Percentiles rank a stretch among this genome's conserved stretches.
Evolutionary conservation across 1,140 invertebrate species (phyloP).

Genomic region (Drosophila guanche): DNA sequence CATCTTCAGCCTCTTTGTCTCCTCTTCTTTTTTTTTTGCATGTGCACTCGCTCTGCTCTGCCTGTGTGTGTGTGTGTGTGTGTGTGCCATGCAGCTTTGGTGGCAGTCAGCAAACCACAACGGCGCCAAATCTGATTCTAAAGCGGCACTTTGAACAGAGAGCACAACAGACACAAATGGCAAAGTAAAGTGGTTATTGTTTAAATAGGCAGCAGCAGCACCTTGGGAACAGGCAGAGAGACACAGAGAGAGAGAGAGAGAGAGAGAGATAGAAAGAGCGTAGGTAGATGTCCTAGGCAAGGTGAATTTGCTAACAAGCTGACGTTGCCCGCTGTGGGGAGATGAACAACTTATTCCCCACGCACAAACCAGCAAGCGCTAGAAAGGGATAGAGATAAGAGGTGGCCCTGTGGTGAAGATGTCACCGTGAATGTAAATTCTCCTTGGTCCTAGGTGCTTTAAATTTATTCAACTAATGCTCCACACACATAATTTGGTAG

Average conservation of each 20-base stretch:
- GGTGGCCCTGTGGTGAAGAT: too few relatives aligned
- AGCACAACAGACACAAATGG: background rate
- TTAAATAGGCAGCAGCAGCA: constrained; percentile 45
- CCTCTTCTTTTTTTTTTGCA: constrained; percentile 23
- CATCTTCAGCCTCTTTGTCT: background rate
- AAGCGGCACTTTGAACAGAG: constrained; percentile 56
- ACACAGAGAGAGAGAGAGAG: background rate
- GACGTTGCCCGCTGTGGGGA: too few relatives aligned
- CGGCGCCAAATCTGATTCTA: constrained; percentile 55
- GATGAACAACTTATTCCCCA: too few relatives aligned
- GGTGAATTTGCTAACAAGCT: too few relatives aligned
- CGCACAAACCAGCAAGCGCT: too few relatives aligned
- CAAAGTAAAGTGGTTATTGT: constrained; percentile 52
- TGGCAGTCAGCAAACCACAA: constrained; percentile 58
- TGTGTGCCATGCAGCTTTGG: constrained; percentile 45
- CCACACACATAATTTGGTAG: background rate
- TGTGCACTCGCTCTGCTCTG: constrained; percentile 23
- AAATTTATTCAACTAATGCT: too few relatives aligned
- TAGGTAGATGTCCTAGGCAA: constrained; percentile 1
- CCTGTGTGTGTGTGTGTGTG: constrained; percentile 12
- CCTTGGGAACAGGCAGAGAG: constrained; percentile 3
- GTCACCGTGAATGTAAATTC: too few relatives aligned
- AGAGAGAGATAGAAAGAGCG: background rate
- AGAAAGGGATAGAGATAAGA: too few relatives aligned
- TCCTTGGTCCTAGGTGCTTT: too few relatives aligned